These are phyloP conservation scores for Pangasius mekongensis DNA, from an alignment of 2,797 vertebrate species.

Conservation along the genomic window DNA sequence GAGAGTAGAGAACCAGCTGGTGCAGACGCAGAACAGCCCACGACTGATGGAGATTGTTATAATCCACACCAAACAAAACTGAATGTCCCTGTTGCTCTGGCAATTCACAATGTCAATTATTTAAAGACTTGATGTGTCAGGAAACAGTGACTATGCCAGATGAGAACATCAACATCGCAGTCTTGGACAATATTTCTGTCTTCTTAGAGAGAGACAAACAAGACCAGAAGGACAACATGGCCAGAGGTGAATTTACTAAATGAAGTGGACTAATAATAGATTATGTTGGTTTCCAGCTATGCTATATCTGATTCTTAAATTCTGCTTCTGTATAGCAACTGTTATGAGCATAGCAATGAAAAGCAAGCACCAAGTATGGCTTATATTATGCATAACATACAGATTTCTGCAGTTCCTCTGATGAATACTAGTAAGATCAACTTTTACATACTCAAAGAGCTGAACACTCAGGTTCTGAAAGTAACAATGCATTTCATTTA, in stretches of 20 bases:
- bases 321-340: neutral
- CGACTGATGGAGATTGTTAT: constrained; percentile 28
- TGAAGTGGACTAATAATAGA: constrained; percentile 20
- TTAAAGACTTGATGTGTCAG: constrained; percentile 22
- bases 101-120: constrained; percentile 27
- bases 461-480: neutral
- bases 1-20: constrained; percentile 5
- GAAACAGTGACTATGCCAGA: constrained; percentile 19
- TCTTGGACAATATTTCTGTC: constrained; percentile 14
- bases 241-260: constrained; percentile 13
- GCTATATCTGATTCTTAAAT: neutral
- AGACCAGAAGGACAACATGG: constrained; percentile 15
- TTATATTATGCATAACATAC: no score
- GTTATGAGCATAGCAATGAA: neutral
- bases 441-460: neutral
- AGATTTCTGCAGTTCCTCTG: neutral
- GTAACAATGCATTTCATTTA: neutral
- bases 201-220: neutral
- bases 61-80: constrained; percentile 2
- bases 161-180: constrained; percentile 9
- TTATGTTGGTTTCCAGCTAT: neutral
- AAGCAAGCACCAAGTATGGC: neutral
- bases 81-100: constrained; percentile 14
- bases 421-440: neutral
- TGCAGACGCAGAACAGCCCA: constrained; percentile 14